These are phyloP conservation scores for Halocynthia aurantium DNA, from an alignment of 23 tunicate genomes.

Conservation along the genomic window DNA sequence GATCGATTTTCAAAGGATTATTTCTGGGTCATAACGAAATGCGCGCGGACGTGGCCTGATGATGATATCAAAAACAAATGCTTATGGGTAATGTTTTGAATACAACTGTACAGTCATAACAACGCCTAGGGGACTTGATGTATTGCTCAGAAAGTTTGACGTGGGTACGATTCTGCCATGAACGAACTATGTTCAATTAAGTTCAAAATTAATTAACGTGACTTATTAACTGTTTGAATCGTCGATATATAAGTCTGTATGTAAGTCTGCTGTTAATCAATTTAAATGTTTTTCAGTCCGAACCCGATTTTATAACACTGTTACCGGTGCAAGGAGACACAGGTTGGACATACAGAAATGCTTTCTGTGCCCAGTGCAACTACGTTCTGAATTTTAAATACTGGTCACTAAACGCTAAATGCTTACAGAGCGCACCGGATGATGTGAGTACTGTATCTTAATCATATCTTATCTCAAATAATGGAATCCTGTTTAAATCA, in stretches of 20 bases:
- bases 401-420: conserved; percentile 63
- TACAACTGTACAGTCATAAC: neutral
- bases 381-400: conserved; percentile 30
- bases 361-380: conserved; percentile 86
- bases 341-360: conserved; percentile 80
- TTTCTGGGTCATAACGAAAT: conserved; percentile 71
- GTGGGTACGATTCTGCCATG: too few species aligned
- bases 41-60: conserved; percentile 48
- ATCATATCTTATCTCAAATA: neutral
- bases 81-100: conserved; percentile 1
- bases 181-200: too few species aligned
- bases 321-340: conserved; percentile 65
- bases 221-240: too few species aligned
- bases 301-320: conserved; percentile 23
- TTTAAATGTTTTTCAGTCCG: neutral
- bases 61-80: conserved; percentile 28
- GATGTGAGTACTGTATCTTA: conserved; percentile 29
- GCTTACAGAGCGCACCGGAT: conserved; percentile 67
- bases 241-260: too few species aligned
- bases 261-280: neutral
- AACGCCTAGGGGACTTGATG: neutral
- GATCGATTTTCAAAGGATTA: conserved; percentile 69
- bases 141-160: neutral
- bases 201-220: too few species aligned
- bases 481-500: too few species aligned